Percentiles rank a stretch among this genome's conserved stretches.
phyloP scores from a whole-genome alignment of 2,113 vertebrate species.

The Neoarius graeffei region DNA sequence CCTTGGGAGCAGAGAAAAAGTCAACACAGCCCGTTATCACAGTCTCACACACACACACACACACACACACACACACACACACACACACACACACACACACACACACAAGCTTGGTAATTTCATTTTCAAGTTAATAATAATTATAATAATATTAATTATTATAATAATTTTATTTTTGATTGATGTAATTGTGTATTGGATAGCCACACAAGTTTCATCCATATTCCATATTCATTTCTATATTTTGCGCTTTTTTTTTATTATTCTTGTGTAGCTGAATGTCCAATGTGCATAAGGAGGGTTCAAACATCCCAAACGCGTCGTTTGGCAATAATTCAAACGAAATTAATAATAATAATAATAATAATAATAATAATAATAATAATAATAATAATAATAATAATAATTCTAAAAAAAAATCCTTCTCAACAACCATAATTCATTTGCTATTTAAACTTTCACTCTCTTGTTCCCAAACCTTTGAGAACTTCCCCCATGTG shows the following conservation, averaged over 20 bases:
- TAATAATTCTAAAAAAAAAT: not conserved
- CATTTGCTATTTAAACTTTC: conserved; percentile 36
- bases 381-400: too few relatives aligned
- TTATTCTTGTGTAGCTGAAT: conserved; percentile 31
- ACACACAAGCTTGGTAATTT: not conserved
- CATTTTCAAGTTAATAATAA: not conserved
- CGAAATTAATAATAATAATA: not conserved
- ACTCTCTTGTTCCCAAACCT: conserved; percentile 45
- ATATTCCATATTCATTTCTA: conserved; percentile 17
- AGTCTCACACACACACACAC: too few relatives aligned
- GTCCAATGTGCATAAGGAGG: conserved; percentile 26
- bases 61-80: too few relatives aligned
- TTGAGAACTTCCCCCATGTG: conserved; percentile 58
- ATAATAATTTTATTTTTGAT: not conserved
- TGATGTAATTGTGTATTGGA: conserved; percentile 26
- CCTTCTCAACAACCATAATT: conserved; percentile 16
- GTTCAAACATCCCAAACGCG: conserved; percentile 36
- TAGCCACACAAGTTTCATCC: conserved; percentile 27
- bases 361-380: not conserved
- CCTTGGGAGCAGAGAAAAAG: conserved; percentile 91
- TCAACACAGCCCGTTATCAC: conserved; percentile 83
- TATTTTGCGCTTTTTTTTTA: conserved; percentile 21
- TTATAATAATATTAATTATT: not conserved
- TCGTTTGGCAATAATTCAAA: conserved; percentile 47
- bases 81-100: too few relatives aligned